Evolutionary conservation across 2,888 invertebrate genomes (phyloP).

Genomic region (Kryphioiulus occultus): DNA sequence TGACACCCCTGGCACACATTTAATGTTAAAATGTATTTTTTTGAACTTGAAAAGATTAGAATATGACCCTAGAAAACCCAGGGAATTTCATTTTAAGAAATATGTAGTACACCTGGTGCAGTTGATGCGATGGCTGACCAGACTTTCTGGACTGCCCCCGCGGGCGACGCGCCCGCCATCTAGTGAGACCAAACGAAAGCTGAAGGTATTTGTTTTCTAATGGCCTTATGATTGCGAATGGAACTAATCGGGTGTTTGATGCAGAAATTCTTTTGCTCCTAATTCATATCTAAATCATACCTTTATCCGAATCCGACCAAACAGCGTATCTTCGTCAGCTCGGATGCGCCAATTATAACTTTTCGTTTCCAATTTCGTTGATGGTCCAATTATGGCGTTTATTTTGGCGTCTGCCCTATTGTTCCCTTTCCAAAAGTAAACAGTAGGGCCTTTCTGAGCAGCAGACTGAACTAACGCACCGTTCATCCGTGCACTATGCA

Average conservation of each 20-base stretch:
- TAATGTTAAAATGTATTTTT: too few relatives aligned
- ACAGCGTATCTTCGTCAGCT: neutral
- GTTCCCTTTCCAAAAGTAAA: conserved; percentile 6
- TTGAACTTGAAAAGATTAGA: too few relatives aligned
- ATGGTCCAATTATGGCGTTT: neutral
- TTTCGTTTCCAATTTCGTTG: conserved; percentile 16
- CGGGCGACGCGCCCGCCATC: too few relatives aligned
- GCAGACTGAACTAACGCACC: neutral
- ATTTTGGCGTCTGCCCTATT: neutral
- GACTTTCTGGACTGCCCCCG: too few relatives aligned
- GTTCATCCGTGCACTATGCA: neutral
- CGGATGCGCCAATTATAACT: neutral
- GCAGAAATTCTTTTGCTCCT: neutral
- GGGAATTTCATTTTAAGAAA: too few relatives aligned
- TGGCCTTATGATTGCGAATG: too few relatives aligned
- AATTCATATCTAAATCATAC: conserved; percentile 11
- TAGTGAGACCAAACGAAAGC: too few relatives aligned
- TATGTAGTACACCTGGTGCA: too few relatives aligned
- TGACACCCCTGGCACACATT: too few relatives aligned
- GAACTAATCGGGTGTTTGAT: neutral
- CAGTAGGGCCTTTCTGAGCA: neutral
- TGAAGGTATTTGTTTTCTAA: too few relatives aligned
- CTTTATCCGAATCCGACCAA: neutral
- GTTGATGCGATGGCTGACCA: too few relatives aligned
- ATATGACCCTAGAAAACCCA: too few relatives aligned